Evolutionary conservation across 2,888 invertebrate genomes (phyloP).

Genomic region (Plagodis dolabraria): DNA sequence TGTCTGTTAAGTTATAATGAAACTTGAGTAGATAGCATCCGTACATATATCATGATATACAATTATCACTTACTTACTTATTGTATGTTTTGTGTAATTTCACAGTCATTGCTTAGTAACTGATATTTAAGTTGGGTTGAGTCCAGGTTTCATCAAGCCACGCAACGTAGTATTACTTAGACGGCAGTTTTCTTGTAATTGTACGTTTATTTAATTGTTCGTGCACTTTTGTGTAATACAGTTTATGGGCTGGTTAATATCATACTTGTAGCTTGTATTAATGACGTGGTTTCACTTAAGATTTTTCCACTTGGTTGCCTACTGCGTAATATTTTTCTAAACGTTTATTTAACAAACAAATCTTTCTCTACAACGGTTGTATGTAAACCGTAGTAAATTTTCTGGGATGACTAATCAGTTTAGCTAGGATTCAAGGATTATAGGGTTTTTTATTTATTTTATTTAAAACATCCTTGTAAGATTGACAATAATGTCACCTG

Average conservation of each 20-base stretch:
- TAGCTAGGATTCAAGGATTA: too few species aligned
- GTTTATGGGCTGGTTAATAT: not conserved
- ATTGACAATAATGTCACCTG: too few species aligned
- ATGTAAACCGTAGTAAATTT: too few species aligned
- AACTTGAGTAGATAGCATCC: constrained; percentile 76
- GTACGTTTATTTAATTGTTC: constrained; percentile 44
- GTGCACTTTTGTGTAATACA: constrained; percentile 38
- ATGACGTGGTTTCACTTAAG: constrained; percentile 10
- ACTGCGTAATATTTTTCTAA: not conserved
- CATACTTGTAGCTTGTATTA: not conserved
- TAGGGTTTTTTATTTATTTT: too few species aligned
- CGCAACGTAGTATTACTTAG: constrained; percentile 55
- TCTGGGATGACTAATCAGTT: too few species aligned
- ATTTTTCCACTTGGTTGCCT: constrained; percentile 15
- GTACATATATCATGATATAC: constrained; percentile 63
- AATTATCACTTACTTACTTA: constrained; percentile 74
- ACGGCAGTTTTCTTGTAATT: constrained; percentile 61
- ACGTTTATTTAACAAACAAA: too few species aligned
- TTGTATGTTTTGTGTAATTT: constrained; percentile 62
- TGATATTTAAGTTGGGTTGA: constrained; percentile 30
- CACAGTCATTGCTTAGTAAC: constrained; percentile 51
- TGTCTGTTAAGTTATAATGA: constrained; percentile 79
- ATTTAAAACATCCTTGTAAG: too few species aligned
- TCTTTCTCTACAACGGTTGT: too few species aligned
- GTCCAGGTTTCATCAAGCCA: constrained; percentile 36